Evolutionary conservation across 2,797 vertebrate genomes (phyloP), one percentile per base, ranked within the genome.

Genomic region (Poeciliopsis infans): DNA sequence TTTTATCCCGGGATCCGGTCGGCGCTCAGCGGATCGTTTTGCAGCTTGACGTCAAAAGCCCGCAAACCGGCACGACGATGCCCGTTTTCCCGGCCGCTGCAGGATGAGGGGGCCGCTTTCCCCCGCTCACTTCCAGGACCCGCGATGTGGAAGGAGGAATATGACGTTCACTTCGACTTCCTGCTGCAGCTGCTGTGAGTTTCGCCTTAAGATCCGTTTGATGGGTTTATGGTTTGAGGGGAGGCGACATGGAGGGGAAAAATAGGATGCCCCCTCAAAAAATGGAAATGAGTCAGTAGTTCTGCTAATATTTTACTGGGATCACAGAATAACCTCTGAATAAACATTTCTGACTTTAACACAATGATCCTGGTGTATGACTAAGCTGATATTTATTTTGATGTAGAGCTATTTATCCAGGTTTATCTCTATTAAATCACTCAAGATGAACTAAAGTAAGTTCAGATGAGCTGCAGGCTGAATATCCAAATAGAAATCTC

Each of bases 151-250:
- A 96, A 95, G 78, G 93, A 95, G 33, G 96, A 96, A 93, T 96
- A 96, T 80, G 95, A 96, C 81, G 92, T 90, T 84, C 96, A 96
- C 89, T 96, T 96, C 87, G 93, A 96, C 91, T 95, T 96, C 91
- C 80, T 96, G 80, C 90, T 96, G 82, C 94, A 95, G 5, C 89
- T 96, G 43, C 96, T 96, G 96, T 96, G 88, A 96, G 96, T 96
- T 79, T 47, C 0, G 69, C 2, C 23, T 28, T 18, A 46, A 0
- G 66, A 2, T 64, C 1, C 20, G 46, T 47, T 57, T 10, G 6
- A 51, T 49, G 25, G 49, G 49, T 25, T 16, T 45, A 4, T 73
- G 12, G 31, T 43, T 68, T 68, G 33, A 76, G 72, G 90, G 87
- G 82, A 83, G 86, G 87, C 80, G 81, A 33, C 87, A 7, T 45